Conservation (phyloP, 2,797 vertebrate species). For the Sarcoramphus papa region DNA sequence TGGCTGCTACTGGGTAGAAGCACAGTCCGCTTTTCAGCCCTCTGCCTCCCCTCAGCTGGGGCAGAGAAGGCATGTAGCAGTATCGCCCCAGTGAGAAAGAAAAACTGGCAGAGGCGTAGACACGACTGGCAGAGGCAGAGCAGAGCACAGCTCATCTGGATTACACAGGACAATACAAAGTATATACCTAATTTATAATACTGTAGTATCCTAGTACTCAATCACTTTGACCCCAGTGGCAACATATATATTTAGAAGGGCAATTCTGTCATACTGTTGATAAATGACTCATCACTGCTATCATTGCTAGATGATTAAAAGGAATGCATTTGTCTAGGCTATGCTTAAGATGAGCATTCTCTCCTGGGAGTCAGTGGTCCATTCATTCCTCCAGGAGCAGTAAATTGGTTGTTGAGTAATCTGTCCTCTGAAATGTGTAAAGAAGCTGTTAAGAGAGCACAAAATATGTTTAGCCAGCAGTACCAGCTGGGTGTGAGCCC, state of each 20-base stretch:
- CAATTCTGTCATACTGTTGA: not conserved
- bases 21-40: not conserved
- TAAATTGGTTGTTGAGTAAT: not conserved
- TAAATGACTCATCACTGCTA: not conserved
- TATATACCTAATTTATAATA: not conserved
- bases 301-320: not conserved
- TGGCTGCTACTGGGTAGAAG: not conserved
- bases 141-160: not conserved
- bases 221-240: not conserved
- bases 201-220: not conserved
- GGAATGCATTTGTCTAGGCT: not conserved
- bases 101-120: not conserved
- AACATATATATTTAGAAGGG: not conserved
- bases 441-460: constrained; percentile 21
- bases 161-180: not conserved
- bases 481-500: constrained; percentile 1
- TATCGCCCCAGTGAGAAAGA: not conserved
- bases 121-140: not conserved
- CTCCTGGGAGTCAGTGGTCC: not conserved
- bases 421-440: constrained; percentile 1
- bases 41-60: not conserved
- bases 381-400: not conserved
- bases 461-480: constrained; percentile 29
- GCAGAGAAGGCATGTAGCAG: not conserved
- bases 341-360: not conserved